Conservation (phyloP, 2,797 vertebrate genomes). For the Sebastes vulpes region DNA sequence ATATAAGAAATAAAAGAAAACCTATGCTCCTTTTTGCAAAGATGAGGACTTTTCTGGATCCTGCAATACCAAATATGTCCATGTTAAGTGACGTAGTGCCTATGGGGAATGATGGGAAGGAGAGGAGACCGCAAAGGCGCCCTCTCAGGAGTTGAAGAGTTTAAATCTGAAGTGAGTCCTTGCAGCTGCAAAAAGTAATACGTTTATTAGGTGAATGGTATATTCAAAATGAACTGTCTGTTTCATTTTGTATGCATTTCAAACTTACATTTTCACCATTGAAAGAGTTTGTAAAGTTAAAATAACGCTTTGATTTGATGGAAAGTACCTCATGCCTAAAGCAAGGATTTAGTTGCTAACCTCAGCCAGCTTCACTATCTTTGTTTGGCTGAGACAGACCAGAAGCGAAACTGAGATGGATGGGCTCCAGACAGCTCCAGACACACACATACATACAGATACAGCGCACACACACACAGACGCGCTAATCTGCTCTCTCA, state of each 20-base stretch:
- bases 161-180: background rate
- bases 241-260: background rate
- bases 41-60: background rate
- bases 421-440: conserved; percentile 48
- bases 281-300: conserved; percentile 29
- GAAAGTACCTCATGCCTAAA: conserved; percentile 44
- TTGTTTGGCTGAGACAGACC: conserved; percentile 54
- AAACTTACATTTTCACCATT: conserved; percentile 4
- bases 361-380: conserved; percentile 49
- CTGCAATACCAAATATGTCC: background rate
- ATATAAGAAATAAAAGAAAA: background rate
- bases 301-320: conserved; percentile 28
- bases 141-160: background rate
- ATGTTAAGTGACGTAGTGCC: background rate
- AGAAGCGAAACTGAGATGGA: conserved; percentile 61
- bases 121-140: background rate
- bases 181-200: background rate
- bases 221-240: background rate
- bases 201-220: background rate
- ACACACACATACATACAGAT: background rate
- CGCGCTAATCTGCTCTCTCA: conserved; percentile 59
- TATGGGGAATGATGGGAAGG: background rate
- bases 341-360: conserved; percentile 59
- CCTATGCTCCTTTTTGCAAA: background rate
- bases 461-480: background rate